Evolutionary conservation across 2,797 vertebrate genomes (phyloP), one percentile per base, ranked within the genome.

Genomic region (Coracias cyanogaster): DNA sequence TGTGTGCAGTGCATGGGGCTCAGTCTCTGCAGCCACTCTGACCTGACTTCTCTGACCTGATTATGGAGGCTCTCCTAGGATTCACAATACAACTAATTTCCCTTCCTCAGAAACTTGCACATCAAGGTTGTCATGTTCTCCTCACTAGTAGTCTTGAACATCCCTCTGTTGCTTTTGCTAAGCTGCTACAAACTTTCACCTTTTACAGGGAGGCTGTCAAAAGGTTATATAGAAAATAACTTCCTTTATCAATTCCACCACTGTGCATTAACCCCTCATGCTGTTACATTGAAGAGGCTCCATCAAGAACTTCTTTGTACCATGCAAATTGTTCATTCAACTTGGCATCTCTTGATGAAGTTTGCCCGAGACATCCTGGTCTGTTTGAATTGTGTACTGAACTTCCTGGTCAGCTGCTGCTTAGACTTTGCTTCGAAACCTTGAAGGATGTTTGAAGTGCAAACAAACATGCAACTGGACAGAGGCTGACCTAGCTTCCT

Each of bases 191-290:
- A 70, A 57, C 55, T 79, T 93, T 57, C 82, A 72, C 25, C 66
- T 86, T 94, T 94, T 89, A 86, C 69, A 70, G 6, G 46, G 17
- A 84, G 62, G 31, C 49, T 94, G 69, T 92, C 83, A 91, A 93
- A 85, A 95, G 46, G 84, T 64, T 81, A 41, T 48, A 51, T 26
- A 55, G 79, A 93, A 81, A 90, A 89, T 73, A 52, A 83, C 84
- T 92, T 60, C 57, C 25, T 77, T 86, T 86, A 39, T 67, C 3
- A 2, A 35, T 91, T 86, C 29, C 61, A 71, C 31, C 35, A 64
- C 81, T 72, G 71, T 78, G 35, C 72, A 74, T 64, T 85, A 89
- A 85, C 70, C 85, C 54, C 81, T 96, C 90, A 83, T 78, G 39
- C 25, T 84, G 65, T 79, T 60, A 83, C 72, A 85, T 9, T 1